These are phyloP conservation scores for Malacosoma neustria DNA, from an alignment of 2,888 invertebrate genomes.

Conservation along the genomic window DNA sequence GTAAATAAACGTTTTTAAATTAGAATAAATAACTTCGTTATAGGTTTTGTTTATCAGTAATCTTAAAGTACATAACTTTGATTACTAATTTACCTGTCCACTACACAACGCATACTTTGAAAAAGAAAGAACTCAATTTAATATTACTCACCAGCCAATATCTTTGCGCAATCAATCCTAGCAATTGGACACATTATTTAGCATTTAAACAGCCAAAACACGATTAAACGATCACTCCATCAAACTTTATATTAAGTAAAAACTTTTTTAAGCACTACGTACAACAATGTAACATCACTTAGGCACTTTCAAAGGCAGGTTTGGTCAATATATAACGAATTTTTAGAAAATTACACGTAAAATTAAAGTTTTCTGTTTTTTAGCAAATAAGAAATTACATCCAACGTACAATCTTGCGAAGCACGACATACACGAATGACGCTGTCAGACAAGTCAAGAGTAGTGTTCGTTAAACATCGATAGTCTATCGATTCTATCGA, in stretches of 20 bases:
- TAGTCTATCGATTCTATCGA: no score
- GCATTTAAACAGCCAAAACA: neutral
- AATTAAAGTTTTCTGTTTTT: neutral
- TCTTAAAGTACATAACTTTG: neutral
- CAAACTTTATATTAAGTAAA: slow-evolving; percentile 37
- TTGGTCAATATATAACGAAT: neutral
- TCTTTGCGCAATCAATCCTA: neutral
- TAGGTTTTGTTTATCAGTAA: no score
- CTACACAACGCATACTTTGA: neutral
- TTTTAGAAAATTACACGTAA: neutral
- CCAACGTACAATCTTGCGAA: no score
- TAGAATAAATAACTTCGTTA: no score
- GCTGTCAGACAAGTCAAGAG: neutral
- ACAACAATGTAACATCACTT: slow-evolving; percentile 12
- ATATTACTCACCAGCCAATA: neutral
- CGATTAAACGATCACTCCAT: slow-evolving; percentile 26
- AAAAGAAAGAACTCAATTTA: neutral
- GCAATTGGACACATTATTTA: neutral
- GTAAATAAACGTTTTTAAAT: no score
- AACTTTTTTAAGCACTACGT: slow-evolving; percentile 49
- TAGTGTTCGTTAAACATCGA: no score
- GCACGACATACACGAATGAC: no score
- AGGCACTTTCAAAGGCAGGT: slow-evolving; percentile 22
- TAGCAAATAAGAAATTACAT: no score
- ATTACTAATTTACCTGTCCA: neutral